These are phyloP conservation scores for Cheumatopsyche charites DNA, from an alignment of 1,140 invertebrate species.

Conservation along the genomic window DNA sequence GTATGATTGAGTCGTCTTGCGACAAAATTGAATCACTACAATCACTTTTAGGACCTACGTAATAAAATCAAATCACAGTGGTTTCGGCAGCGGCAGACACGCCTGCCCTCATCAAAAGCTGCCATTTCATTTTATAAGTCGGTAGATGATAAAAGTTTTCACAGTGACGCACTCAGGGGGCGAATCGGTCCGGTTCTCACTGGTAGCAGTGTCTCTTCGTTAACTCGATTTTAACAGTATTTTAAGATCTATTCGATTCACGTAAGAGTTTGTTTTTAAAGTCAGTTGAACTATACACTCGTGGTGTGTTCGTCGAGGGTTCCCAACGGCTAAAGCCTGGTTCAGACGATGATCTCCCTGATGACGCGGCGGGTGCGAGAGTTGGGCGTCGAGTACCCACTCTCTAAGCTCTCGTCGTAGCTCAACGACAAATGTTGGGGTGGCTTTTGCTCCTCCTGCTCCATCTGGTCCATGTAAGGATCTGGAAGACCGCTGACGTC, in stretches of 20 bases:
- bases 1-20: conserved; percentile 29
- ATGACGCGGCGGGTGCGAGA: conserved; percentile 88
- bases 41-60: conserved; percentile 29
- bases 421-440: conserved; percentile 83
- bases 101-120: background rate
- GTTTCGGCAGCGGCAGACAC: background rate
- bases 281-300: background rate
- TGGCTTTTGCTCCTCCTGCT: conserved; percentile 72
- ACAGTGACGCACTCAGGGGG: background rate
- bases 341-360: conserved; percentile 92
- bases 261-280: conserved; percentile 1
- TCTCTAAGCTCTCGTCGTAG: conserved; percentile 91
- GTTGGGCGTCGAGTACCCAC: conserved; percentile 91
- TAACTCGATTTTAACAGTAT: background rate
- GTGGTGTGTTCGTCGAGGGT: too few species aligned
- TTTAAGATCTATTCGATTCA: background rate
- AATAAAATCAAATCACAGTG: conserved; percentile 34
- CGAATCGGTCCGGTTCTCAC: background rate
- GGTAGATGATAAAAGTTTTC: conserved; percentile 22
- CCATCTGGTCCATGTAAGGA: conserved; percentile 81
- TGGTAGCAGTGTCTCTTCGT: background rate
- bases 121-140: conserved; percentile 24
- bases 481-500: conserved; percentile 89
- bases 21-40: conserved; percentile 28
- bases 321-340: conserved; percentile 43